These are phyloP conservation scores for Neoniphon sammara DNA, from an alignment of 2,797 vertebrate genomes.

Conservation along the genomic window DNA sequence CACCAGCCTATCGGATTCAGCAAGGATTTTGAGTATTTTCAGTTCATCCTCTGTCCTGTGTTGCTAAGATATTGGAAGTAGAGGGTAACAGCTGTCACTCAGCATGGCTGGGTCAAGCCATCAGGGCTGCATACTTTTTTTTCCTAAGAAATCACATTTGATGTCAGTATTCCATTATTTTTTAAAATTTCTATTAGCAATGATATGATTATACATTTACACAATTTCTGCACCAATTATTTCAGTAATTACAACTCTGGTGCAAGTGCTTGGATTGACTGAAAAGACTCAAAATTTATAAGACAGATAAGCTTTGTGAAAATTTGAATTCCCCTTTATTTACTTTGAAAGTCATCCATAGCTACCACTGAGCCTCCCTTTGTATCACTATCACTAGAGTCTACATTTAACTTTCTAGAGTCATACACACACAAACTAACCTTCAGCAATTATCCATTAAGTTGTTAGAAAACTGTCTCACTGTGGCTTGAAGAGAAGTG, in stretches of 20 bases:
- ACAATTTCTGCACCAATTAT: slow-evolving; percentile 26
- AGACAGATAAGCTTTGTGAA: slow-evolving; percentile 19
- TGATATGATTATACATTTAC: neutral
- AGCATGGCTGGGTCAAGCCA: neutral
- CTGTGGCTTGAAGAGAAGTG: slow-evolving; percentile 28
- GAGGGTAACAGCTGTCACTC: slow-evolving; percentile 26
- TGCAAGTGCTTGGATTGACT: slow-evolving; percentile 18
- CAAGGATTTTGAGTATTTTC: slow-evolving; percentile 21
- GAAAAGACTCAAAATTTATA: slow-evolving; percentile 35
- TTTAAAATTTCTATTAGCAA: neutral
- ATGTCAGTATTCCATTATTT: too few species aligned
- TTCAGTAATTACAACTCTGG: neutral
- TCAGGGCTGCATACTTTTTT: neutral
- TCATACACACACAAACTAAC: slow-evolving; percentile 25
- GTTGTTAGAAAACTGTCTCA: slow-evolving; percentile 31
- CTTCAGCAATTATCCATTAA: neutral
- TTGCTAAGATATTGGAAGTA: slow-evolving; percentile 9
- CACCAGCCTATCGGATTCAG: slow-evolving; percentile 5
- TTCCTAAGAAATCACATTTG: neutral
- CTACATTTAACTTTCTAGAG: slow-evolving; percentile 24
- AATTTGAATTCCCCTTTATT: slow-evolving; percentile 59
- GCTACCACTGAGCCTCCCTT: slow-evolving; percentile 47
- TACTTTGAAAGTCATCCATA: slow-evolving; percentile 28
- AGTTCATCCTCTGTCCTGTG: slow-evolving; percentile 31
- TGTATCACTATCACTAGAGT: slow-evolving; percentile 5